Percentiles rank a stretch among this genome's conserved stretches.
These are phyloP conservation scores for Daktulosphaira vitifoliae DNA, from an alignment of 1,140 invertebrate species.

Conservation along the genomic window DNA sequence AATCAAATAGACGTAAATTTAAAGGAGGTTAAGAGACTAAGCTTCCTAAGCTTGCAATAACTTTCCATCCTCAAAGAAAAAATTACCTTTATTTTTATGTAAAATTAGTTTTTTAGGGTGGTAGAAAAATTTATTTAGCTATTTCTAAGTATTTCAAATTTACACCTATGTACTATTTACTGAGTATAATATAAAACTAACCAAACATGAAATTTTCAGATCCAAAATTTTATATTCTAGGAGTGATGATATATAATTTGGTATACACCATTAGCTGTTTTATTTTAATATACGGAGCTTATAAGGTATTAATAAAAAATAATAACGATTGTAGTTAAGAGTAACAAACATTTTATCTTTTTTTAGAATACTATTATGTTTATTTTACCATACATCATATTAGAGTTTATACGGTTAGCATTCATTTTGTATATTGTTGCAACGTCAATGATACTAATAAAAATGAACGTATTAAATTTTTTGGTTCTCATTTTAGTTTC, in stretches of 20 bases:
- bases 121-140: too few relatives aligned
- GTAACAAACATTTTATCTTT: neutral
- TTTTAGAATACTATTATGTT: conserved; percentile 14
- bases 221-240: neutral
- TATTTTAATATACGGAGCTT: conserved; percentile 17
- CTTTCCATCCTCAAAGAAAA: too few relatives aligned
- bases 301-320: neutral
- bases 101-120: too few relatives aligned
- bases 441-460: conserved; percentile 18
- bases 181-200: too few relatives aligned
- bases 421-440: neutral
- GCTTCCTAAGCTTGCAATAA: too few relatives aligned
- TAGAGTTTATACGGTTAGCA: neutral
- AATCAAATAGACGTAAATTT: too few relatives aligned
- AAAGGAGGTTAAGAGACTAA: too few relatives aligned
- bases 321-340: neutral
- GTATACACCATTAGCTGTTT: conserved; percentile 8
- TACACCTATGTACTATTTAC: too few relatives aligned
- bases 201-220: too few relatives aligned
- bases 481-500: conserved; percentile 23
- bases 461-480: conserved; percentile 14
- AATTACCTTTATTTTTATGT: too few relatives aligned
- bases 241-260: neutral
- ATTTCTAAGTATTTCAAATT: too few relatives aligned
- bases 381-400: conserved; percentile 6